These are phyloP conservation scores for Nephrotoma flavescens DNA, from an alignment of 2,888 invertebrate species.

Conservation along the genomic window DNA sequence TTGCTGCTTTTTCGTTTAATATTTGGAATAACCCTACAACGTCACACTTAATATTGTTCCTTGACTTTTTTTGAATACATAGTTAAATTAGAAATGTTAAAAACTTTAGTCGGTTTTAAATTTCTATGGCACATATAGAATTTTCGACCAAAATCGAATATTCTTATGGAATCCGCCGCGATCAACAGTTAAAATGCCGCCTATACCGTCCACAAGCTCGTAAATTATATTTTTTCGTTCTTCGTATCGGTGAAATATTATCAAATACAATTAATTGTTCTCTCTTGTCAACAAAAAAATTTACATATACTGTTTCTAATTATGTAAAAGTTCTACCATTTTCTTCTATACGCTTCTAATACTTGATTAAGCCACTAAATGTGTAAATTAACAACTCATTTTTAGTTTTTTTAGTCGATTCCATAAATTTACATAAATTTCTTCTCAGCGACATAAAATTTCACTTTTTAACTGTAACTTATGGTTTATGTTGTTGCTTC, in stretches of 20 bases:
- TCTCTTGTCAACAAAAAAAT: neutral
- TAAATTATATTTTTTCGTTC: neutral
- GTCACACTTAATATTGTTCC: no score
- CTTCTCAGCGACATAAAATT: neutral
- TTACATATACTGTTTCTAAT: neutral
- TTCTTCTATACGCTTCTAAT: neutral
- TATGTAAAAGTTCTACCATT: neutral
- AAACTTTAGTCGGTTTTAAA: no score
- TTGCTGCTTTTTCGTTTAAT: no score
- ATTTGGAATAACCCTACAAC: no score
- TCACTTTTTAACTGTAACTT: neutral
- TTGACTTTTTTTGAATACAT: no score
- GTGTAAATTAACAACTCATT: neutral
- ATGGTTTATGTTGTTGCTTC: neutral
- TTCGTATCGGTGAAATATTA: neutral
- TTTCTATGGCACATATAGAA: no score
- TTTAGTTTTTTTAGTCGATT: neutral
- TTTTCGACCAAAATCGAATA: no score
- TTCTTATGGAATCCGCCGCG: neutral
- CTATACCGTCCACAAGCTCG: neutral
- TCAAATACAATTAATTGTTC: neutral
- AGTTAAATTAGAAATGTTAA: no score
- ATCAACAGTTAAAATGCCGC: neutral
- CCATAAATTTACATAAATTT: neutral
- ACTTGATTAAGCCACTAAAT: neutral